Evolutionary conservation across 2,888 invertebrate genomes (phyloP).

Genomic region (Eucera pruinosa): DNA sequence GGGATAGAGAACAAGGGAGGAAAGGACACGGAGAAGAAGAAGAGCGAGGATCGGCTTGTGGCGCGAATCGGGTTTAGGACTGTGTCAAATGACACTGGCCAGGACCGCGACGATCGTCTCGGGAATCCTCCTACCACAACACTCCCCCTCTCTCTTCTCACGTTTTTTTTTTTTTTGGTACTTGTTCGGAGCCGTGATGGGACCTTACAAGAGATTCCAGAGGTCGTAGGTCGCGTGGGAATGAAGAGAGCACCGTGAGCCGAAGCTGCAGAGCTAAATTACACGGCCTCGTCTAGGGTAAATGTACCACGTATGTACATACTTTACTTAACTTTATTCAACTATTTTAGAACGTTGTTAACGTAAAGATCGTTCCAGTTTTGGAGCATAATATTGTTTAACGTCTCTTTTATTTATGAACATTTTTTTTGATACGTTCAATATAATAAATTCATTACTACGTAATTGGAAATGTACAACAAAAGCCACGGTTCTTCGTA

Average conservation of each 20-base stretch:
- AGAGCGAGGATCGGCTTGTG: conserved; percentile 74
- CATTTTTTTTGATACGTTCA: too few relatives aligned
- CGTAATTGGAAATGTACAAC: too few relatives aligned
- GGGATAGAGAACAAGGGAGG: conserved; percentile 23
- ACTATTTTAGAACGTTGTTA: too few relatives aligned
- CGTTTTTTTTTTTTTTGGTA: conserved; percentile 34
- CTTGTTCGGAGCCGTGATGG: conserved; percentile 49
- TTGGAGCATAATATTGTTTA: too few relatives aligned
- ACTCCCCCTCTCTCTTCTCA: conserved; percentile 30
- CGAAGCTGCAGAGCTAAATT: conserved; percentile 72
- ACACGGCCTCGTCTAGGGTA: conserved; percentile 71
- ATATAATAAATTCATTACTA: too few relatives aligned
- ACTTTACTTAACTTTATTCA: too few relatives aligned
- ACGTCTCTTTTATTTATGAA: too few relatives aligned
- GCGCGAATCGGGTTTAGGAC: conserved; percentile 83
- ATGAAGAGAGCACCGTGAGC: conserved; percentile 75
- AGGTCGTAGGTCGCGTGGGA: conserved; percentile 80
- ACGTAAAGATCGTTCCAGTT: too few relatives aligned
- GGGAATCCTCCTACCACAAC: conserved; percentile 56
- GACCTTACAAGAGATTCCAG: conserved; percentile 53
- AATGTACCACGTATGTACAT: too few relatives aligned
- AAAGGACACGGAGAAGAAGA: conserved; percentile 48
- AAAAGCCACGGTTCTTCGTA: too few relatives aligned
- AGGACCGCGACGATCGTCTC: conserved; percentile 56
- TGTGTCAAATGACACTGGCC: conserved; percentile 82